Base-by-base conservation (phyloP, 2,888 invertebrate genomes). In the Platycheirus rosarum region DNA sequence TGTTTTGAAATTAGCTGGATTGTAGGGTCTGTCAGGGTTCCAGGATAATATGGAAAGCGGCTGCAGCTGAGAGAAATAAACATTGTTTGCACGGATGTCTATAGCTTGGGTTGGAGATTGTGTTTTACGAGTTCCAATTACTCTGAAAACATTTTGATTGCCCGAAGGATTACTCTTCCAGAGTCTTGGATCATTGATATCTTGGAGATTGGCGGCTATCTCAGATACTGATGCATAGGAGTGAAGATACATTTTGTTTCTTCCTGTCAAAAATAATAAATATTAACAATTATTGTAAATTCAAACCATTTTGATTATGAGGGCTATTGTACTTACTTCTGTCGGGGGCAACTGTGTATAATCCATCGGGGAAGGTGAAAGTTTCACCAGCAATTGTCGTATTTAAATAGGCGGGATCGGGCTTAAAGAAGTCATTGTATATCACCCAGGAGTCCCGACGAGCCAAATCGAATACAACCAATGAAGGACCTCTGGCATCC, bases 51-150 rank as follows among this genome's bases (percentile, higher is more conserved):
- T 91, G 32, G 94, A 92, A 5, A 93, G 92, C 8, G 94, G 93
- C 0, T 92, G 91, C 91, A 93, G 91, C 3, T 94, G 87, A 0
- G 95, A 95, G 87, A 93, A 95, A 20, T 75, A 85, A 11, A 85
- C 18, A 51, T 84, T 80, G 1, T 60, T 57, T 4, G 84, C 85
- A 7, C 13, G 16, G 1, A 32, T 42, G 13, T 85, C 85, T 86
- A 94, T 93, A 0, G 93, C 94, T 89, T 95, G 92, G 0, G 94
- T 93, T 2, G 93, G 94, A 2, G 93, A 91, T 88, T 95, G 95
- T 0, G 93, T 92, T 68, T 94, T 91, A 74, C 92, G 90, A 73
- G 89, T 87, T 53, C 91, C 88, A 84, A 93, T 92, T 55, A 92
- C 86, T 62, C 91, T 87, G 86, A 93, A 93, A 16, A 91, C 88